These are phyloP conservation scores for Euclidia mi DNA, from an alignment of 2,888 invertebrate species.

Conservation along the genomic window DNA sequence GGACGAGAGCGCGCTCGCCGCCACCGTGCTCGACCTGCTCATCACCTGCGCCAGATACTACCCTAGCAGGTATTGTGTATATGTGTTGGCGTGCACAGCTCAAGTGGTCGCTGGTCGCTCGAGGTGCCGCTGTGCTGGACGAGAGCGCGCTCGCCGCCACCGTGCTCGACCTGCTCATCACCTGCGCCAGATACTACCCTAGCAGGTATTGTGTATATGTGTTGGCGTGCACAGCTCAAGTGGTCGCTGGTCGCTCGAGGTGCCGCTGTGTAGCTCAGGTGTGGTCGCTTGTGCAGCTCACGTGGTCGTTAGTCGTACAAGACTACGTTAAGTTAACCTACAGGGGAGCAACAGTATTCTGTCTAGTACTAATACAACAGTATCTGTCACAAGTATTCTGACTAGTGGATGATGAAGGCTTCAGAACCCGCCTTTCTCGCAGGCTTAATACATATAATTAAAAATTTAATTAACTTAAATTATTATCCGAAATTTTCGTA, in stretches of 20 bases:
- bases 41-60: slow-evolving; percentile 98
- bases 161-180: slow-evolving; percentile 97
- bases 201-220: slow-evolving; percentile 93
- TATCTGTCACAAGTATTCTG: no score
- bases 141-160: slow-evolving; percentile 98
- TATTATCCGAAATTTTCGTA: no score
- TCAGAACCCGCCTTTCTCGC: no score
- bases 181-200: slow-evolving; percentile 98
- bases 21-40: slow-evolving; percentile 97
- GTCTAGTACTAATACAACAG: no score
- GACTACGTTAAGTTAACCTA: no score
- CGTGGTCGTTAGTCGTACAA: slow-evolving; percentile 97
- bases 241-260: slow-evolving; percentile 98
- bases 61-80: slow-evolving; percentile 94
- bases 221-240: slow-evolving; percentile 98
- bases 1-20: slow-evolving; percentile 98
- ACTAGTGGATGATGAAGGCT: no score
- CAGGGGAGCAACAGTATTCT: no score
- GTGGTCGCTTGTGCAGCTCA: slow-evolving; percentile 98
- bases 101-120: slow-evolving; percentile 97
- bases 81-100: slow-evolving; percentile 98
- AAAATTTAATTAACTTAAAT: no score
- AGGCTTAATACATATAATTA: no score
- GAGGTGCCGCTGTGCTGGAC: slow-evolving; percentile 95
- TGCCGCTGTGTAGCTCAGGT: slow-evolving; percentile 95